Evolutionary conservation across 2,888 invertebrate species (phyloP), one percentile per base, ranked within the genome.

Genomic region (Lutraria lutraria): DNA sequence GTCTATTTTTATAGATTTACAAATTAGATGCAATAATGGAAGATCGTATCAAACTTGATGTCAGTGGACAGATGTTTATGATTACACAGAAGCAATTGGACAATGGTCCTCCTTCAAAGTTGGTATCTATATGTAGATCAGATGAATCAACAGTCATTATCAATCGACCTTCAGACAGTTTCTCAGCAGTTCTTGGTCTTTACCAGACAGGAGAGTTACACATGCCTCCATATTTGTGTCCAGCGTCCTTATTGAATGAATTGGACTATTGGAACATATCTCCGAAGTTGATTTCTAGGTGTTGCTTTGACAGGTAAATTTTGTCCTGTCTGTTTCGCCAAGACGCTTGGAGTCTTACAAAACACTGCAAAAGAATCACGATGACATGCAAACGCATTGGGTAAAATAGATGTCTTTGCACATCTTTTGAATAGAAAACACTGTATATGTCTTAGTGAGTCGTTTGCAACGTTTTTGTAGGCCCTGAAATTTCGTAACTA

Each of bases 141-240:
- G 19, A 19, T 1, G 6, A 43, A 19, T 34, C 63, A 0, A 12
- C 16, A 4, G 16, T 68, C 1, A 19, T 60, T 0, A 43, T 90
- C n/a, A 84, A 90, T n/a, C 72, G 92, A 43, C 91, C 92, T 43
- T 63, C 87, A 0, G 88, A 91, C 19, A 53, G 88, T 16, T 92
- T 92, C 60, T 76, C 81, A 16, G 88, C 89, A 21, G 88, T 92
- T 43, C 63, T 90, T 56, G 68, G 86, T 2, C 85, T 89, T 21
- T 92, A 92, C 53, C 83, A 85, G 68, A 92, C 92, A 2, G 92
- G 92, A 60, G 88, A 91, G 81, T 56, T 92, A 43, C 92, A 92
- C 60, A 92, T 92, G 60, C 91, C 92, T 0, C 68, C 84, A 52
- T 84, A 84, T 31, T 81, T 88, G 68, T 92, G 92, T 85, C 92